These are phyloP conservation scores for Pyxicephalus adspersus DNA, from an alignment of 2,113 vertebrate genomes.

Conservation along the genomic window DNA sequence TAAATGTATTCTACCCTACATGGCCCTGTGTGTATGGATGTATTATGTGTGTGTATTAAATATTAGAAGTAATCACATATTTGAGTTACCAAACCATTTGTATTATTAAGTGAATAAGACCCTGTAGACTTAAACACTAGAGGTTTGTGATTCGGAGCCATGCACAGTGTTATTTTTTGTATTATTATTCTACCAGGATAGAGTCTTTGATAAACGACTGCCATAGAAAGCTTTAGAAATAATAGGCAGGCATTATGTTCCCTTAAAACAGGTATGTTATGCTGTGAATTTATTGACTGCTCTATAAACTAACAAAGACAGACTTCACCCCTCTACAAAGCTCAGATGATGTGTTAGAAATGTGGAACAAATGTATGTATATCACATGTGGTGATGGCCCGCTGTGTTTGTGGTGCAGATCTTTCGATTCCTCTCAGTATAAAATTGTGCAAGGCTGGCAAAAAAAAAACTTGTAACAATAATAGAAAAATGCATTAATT, in stretches of 20 bases:
- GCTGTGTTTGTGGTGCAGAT: constrained; percentile 23
- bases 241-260: background rate
- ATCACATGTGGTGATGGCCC: constrained; percentile 23
- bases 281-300: constrained; percentile 47
- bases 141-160: background rate
- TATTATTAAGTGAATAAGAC: background rate
- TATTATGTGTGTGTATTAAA: no score
- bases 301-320: constrained; percentile 39
- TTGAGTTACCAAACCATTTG: no score
- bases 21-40: no score
- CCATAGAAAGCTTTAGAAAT: constrained; percentile 22
- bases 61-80: no score
- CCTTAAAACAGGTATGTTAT: constrained; percentile 31
- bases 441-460: constrained; percentile 14
- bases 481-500: constrained; percentile 53
- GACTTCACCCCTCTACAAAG: constrained; percentile 36
- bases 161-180: background rate
- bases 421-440: constrained; percentile 27
- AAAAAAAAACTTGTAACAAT: constrained; percentile 29
- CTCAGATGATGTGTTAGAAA: constrained; percentile 51
- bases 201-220: constrained; percentile 21
- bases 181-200: background rate
- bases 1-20: no score
- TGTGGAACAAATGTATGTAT: constrained; percentile 42
- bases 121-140: background rate